phyloP scores from a whole-genome alignment of 2,797 vertebrate species.

The Zalophus californianus region DNA sequence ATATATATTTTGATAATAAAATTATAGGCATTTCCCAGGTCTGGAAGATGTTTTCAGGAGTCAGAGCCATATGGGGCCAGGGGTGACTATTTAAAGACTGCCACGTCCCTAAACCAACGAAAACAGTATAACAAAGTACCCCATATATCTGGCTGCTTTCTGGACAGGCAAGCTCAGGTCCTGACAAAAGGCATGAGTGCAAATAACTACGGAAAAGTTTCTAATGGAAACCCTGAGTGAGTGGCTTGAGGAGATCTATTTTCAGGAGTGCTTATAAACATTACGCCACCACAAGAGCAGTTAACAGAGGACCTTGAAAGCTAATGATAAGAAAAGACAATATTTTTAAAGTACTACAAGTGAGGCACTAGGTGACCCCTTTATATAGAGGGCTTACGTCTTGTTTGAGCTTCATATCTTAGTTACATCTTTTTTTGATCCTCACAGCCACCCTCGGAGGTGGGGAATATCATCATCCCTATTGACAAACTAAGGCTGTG shows the following conservation, averaged over 20 bases:
- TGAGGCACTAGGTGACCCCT: neutral
- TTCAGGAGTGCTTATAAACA: neutral
- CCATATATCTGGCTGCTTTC: neutral
- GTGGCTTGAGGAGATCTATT: neutral
- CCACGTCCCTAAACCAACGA: neutral
- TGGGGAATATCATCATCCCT: conserved; percentile 3
- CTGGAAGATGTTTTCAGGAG: conserved; percentile 42
- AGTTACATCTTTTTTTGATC: conserved; percentile 33
- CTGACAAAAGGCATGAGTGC: neutral
- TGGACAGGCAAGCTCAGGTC: neutral
- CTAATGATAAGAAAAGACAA: conserved; percentile 35
- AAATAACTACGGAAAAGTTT: neutral
- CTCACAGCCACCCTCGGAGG: neutral
- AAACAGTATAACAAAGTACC: neutral
- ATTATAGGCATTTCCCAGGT: neutral
- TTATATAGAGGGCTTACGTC: neutral
- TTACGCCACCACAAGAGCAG: neutral
- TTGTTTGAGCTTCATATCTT: conserved; percentile 58
- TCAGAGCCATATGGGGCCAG: neutral
- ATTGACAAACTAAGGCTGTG: conserved; percentile 36
- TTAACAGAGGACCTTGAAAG: neutral
- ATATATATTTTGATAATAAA: conserved; percentile 5
- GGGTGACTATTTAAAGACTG: conserved; percentile 39
- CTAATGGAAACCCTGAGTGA: neutral
- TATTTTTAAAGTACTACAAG: neutral